Evolutionary conservation across 2,113 vertebrate genomes (phyloP), one percentile per base, ranked within the genome.

Genomic region (Melierax canorus): DNA sequence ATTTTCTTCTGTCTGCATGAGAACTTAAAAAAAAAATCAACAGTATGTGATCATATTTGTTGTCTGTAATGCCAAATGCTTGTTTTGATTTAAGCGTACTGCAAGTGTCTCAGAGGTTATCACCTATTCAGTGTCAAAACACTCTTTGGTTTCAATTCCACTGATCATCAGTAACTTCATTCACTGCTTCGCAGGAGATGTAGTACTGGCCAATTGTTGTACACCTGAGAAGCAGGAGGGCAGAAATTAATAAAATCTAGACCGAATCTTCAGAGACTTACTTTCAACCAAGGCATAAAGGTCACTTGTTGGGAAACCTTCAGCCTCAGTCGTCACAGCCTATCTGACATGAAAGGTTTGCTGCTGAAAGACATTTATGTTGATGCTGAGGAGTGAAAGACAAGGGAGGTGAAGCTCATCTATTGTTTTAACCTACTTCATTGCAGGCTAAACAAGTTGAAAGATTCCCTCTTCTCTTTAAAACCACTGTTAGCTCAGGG

Each of bases 361-460:
- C 94, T 91, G 93, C 94, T 97, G 94, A 92, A 97, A 97, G 96
- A 41, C 90, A 75, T 60, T 92, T 93, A 96, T 90, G 95, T 94
- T 97, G 96, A 96, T 96, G 94, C 86, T 79, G 95, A 97, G 94
- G 89, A 98, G 94, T 62, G 75, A 92, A 97, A 96, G 94, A 93
- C 94, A 82, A 97, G 97, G 97, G 95, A 97, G 95, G 97, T 94
- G 94, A 96, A 97, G 89, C 95, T 95, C 94, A 90, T 96, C 96
- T 95, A 96, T 98, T 98, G 96, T 98, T 97, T 98, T 98, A 97
- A 97, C 94, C 96, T 68, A 62, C 92, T 96, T 97, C 96, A 84
- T 95, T 91, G 96, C 94, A 63, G 94, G 85, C 97, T 97, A 96
- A 97, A 97, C 92, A 97, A 95, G 96, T 97, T 97, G 95, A 97